Base-by-base conservation (phyloP, 2,888 invertebrate genomes). In the Himalopsyche kuldschensis region DNA sequence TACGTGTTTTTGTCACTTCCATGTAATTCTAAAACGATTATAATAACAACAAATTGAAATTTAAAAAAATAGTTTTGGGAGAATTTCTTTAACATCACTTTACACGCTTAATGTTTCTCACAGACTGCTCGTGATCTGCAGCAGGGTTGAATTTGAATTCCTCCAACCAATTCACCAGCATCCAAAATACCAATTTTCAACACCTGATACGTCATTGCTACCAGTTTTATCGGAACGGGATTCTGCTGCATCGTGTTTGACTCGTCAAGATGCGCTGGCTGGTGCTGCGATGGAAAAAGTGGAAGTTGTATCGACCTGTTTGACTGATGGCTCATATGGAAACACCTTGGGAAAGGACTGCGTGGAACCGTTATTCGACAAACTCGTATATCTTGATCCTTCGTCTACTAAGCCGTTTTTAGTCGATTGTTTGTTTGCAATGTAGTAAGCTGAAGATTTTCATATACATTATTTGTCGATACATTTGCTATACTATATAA, bases 261-360 rank as follows among this genome's bases (percentile, higher is more conserved):
- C 35, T 78, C 78, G 35, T 78, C 46, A 35, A 78, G n/a, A 35
- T n/a, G 76, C 76, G 46, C 81, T 76, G 81, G 75, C 48, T 31
- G 30, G 76, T 20, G 55, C 35, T 15, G 48, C 81, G 32, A 81
- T 79, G 41, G 41, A 78, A 82, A 79, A 82, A 82, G 82, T 82
- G 79, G 82, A 82, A 82, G 82, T 82, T 82, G 79, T 11, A 24
- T 27, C 82, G 48, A 82, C 82, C 79, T 27, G 82, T 82, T 82
- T 31, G 35, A 24, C 15, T 47, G 81, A 76, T 76, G 81, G 48
- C 27, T 76, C 75, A 55, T 55, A 20, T 55, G 24, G 55, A 55
- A 55, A 55, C 55, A 55, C 55, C 55, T 55, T 55, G 55, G 55
- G 55, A 55, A 10, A 31, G 27, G 75, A 80, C 80, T 63, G 80